Percentiles rank a stretch among this genome's conserved stretches.
Conservation (phyloP, 1,140 invertebrate genomes). For the Pseudachorutes palmiensis region DNA sequence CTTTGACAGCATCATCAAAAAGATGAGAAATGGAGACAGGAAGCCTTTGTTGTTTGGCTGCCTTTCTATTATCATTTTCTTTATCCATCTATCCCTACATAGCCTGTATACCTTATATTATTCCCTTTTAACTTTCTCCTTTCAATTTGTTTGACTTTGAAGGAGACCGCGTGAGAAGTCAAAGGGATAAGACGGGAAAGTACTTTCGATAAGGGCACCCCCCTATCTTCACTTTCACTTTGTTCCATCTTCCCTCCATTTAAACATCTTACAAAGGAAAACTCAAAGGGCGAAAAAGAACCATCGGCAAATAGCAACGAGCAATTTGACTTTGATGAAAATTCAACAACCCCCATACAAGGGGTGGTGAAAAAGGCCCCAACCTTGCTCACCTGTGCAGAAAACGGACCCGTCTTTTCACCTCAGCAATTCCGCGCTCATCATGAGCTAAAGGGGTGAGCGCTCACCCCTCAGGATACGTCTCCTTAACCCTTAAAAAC, state of each 20-base stretch:
- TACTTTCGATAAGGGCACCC: not conserved
- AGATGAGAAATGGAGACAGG: conserved; percentile 8
- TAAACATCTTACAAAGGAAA: not conserved
- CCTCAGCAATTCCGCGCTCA: no score
- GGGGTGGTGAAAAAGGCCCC: not conserved
- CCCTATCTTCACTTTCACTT: not conserved
- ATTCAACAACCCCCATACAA: not conserved
- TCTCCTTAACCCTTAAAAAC: no score
- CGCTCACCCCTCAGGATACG: no score
- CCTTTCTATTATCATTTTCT: conserved; percentile 7
- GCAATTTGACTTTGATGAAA: conserved; percentile 2
- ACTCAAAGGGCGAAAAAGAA: not conserved
- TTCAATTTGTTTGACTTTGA: conserved; percentile 10
- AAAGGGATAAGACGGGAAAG: conserved; percentile 7
- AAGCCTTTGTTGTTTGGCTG: conserved; percentile 7
- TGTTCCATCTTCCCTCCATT: not conserved
- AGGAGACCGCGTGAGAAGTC: not conserved
- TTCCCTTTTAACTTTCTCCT: conserved; percentile 13
- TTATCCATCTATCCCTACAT: not conserved
- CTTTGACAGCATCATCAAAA: conserved; percentile 5
- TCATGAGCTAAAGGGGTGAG: no score
- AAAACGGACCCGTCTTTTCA: not conserved
- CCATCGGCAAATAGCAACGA: not conserved
- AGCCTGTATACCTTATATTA: not conserved
- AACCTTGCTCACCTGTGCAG: not conserved